A percentile compares a stretch with the other conserved stretches of the same genome.
Conservation (phyloP, 2,113 vertebrate species). For the Myrmecophaga tridactyla region DNA sequence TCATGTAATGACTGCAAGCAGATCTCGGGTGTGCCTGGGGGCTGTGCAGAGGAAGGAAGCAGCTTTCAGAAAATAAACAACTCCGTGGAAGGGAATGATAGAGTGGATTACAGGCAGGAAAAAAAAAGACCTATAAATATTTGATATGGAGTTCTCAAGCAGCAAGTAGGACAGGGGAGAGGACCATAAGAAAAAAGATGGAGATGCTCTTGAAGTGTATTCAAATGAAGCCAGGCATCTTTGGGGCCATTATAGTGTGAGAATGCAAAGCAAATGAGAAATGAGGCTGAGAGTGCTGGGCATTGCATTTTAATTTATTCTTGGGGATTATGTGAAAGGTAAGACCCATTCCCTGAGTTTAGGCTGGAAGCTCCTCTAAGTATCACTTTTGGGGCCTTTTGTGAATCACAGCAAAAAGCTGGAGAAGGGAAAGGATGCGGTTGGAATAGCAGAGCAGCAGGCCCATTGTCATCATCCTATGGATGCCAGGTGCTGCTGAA, state of each 20-base stretch:
- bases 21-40: background rate
- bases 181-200: conserved; percentile 53
- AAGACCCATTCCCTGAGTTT: background rate
- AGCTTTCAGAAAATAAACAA: background rate
- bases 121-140: conserved; percentile 60
- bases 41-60: background rate
- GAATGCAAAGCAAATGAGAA: conserved; percentile 14
- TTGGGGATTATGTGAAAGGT: conserved; percentile 17
- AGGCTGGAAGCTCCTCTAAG: conserved; percentile 11
- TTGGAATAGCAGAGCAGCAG: background rate
- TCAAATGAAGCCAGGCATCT: conserved; percentile 19
- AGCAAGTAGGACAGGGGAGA: conserved; percentile 37
- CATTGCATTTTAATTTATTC: conserved; percentile 9
- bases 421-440: background rate
- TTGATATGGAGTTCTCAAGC: conserved; percentile 60
- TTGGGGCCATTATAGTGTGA: background rate
- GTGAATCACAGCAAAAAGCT: background rate
- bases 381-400: background rate
- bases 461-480: too few species aligned
- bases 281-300: background rate
- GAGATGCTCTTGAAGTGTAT: conserved; percentile 29
- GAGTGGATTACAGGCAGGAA: conserved; percentile 40
- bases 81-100: conserved; percentile 9
- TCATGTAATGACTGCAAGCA: background rate
- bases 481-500: background rate